These are phyloP conservation scores for Chrysomela aeneicollis DNA, from an alignment of 2,888 invertebrate genomes.

Conservation along the genomic window DNA sequence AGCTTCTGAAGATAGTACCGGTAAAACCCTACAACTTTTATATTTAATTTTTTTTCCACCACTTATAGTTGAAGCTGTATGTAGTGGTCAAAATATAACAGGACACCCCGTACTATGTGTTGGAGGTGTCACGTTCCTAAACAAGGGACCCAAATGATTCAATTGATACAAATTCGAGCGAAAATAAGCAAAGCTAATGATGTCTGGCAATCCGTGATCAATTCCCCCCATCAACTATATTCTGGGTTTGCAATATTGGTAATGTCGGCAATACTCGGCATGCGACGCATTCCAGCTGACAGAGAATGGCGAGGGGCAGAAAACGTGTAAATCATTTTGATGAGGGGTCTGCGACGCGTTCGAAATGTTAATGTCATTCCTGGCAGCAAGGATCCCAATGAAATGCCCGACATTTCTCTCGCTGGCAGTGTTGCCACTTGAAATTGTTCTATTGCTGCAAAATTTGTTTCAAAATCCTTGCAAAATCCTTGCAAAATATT, in stretches of 20 bases:
- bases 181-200: neutral
- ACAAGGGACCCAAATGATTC: too few relatives aligned
- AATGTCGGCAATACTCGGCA: conserved; percentile 3
- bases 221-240: neutral
- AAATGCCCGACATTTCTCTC: neutral
- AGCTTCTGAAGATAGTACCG: too few relatives aligned
- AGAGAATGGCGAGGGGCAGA: conserved; percentile 12
- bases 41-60: too few relatives aligned
- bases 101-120: too few relatives aligned
- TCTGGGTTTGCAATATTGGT: neutral
- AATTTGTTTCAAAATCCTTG: too few relatives aligned
- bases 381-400: neutral
- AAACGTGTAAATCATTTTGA: conserved; percentile 36
- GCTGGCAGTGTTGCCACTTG: too few relatives aligned
- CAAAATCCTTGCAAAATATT: too few relatives aligned
- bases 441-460: too few relatives aligned
- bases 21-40: too few relatives aligned
- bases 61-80: too few relatives aligned
- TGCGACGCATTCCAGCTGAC: conserved; percentile 29
- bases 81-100: too few relatives aligned
- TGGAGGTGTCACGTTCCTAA: too few relatives aligned
- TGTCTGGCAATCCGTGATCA: neutral
- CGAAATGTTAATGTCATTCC: conserved; percentile 24
- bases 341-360: conserved; percentile 32
- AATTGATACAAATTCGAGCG: neutral